phyloP scores from a whole-genome alignment of 2,113 vertebrate genomes.

The Tor tambroides region DNA sequence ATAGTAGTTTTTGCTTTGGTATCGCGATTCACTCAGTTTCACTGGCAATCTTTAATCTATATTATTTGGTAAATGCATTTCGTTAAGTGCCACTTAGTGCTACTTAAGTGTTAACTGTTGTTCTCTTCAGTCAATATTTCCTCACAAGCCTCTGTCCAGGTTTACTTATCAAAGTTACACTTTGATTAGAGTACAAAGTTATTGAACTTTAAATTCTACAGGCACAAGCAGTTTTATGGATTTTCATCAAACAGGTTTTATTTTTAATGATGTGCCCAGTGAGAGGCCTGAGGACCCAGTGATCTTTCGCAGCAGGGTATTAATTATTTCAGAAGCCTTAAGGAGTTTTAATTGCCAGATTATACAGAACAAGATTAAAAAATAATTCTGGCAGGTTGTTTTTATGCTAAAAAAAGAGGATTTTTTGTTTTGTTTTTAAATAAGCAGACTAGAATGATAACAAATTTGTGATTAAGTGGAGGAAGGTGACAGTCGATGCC shows the following conservation, averaged over 20 bases:
- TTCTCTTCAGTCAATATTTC: not conserved
- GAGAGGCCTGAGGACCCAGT: not conserved
- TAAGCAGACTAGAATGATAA: not conserved
- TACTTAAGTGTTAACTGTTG: not conserved
- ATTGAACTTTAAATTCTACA: slow-evolving; percentile 5
- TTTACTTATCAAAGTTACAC: not conserved
- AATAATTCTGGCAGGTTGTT: not conserved
- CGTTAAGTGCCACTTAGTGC: not conserved
- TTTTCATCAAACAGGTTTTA: slow-evolving; percentile 17
- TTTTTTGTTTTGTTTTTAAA: not conserved
- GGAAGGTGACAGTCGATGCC: not conserved
- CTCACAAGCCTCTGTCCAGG: not conserved
- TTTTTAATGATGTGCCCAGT: slow-evolving; percentile 22
- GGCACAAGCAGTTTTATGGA: not conserved
- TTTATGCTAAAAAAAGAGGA: not conserved
- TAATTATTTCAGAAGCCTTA: slow-evolving; percentile 3
- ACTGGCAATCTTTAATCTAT: not conserved
- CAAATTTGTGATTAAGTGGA: not conserved
- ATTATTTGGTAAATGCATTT: too few relatives aligned
- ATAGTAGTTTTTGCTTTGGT: not conserved
- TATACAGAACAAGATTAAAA: slow-evolving; percentile 22
- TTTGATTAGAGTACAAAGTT: not conserved
- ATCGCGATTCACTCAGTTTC: not conserved
- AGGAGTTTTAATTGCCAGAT: not conserved
- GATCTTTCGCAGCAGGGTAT: not conserved